Conservation (phyloP, 2,797 vertebrate genomes). For the Galagoides demidoff region DNA sequence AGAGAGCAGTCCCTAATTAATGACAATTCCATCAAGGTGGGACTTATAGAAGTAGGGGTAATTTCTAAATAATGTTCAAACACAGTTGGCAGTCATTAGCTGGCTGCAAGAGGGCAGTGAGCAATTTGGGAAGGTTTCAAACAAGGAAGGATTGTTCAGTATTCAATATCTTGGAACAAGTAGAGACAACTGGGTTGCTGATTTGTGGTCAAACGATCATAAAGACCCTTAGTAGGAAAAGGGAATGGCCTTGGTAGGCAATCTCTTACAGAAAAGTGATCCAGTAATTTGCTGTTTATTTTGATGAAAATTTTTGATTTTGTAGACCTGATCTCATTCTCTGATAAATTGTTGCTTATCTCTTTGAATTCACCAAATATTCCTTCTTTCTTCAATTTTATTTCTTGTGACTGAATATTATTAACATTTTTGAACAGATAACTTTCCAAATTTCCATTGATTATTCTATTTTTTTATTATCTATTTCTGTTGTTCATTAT, state of each 20-base stretch:
- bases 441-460: conserved; percentile 14
- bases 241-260: not conserved
- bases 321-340: not conserved
- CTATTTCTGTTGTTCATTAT: not conserved
- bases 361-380: not conserved
- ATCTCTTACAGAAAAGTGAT: not conserved
- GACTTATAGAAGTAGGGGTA: not conserved
- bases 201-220: not conserved
- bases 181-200: not conserved
- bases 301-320: not conserved
- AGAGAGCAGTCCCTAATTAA: not conserved
- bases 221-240: not conserved
- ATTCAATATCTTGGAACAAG: not conserved
- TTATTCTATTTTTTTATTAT: not conserved
- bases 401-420: not conserved
- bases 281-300: not conserved
- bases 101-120: not conserved
- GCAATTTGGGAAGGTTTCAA: not conserved
- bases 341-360: not conserved
- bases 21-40: not conserved
- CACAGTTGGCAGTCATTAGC: not conserved
- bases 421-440: not conserved
- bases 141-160: not conserved
- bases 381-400: not conserved
- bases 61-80: not conserved